A percentile compares a stretch with the other conserved stretches of the same genome.
These are phyloP conservation scores for Scaptodrosophila lebanonensis DNA, from an alignment of 1,140 invertebrate species.

Conservation along the genomic window DNA sequence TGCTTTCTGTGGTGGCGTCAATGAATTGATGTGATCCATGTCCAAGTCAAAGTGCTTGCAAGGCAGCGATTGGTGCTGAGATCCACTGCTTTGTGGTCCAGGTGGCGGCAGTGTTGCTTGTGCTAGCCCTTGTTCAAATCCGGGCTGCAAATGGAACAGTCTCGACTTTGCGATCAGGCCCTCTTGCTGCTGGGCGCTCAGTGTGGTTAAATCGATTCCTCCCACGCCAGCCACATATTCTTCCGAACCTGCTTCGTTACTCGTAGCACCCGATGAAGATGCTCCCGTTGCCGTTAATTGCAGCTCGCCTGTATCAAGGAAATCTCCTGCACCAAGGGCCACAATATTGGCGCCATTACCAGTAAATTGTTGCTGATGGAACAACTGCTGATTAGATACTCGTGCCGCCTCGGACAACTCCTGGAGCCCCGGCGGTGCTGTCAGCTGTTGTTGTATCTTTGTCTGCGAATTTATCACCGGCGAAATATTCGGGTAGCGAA, in stretches of 20 bases:
- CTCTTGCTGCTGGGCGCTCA: conserved; percentile 73
- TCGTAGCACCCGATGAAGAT: conserved; percentile 33
- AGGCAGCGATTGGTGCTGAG: conserved; percentile 41
- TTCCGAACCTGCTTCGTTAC: conserved; percentile 48
- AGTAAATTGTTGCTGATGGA: conserved; percentile 70
- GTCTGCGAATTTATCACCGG: conserved; percentile 66
- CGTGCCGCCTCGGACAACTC: conserved; percentile 80
- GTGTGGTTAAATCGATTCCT: conserved; percentile 68
- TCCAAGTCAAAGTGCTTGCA: conserved; percentile 69
- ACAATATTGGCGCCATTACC: conserved; percentile 52
- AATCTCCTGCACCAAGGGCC: conserved; percentile 53
- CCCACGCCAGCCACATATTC: conserved; percentile 52
- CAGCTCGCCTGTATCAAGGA: conserved; percentile 50
- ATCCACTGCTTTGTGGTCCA: neutral
- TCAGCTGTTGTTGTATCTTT: conserved; percentile 76
- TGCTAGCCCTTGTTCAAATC: conserved; percentile 67
- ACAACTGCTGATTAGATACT: conserved; percentile 76
- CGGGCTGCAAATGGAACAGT: conserved; percentile 71
- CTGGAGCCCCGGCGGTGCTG: conserved; percentile 78
- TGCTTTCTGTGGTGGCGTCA: conserved; percentile 67
- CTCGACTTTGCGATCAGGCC: conserved; percentile 73
- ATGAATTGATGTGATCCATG: conserved; percentile 69
- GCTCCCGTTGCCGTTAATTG: conserved; percentile 44
- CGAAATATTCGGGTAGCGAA: conserved; percentile 91
- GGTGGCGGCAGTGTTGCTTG: conserved; percentile 36